Evolutionary conservation across 2,888 invertebrate species (phyloP), one percentile per base, ranked within the genome.

Genomic region (Temnothorax ravouxi): DNA sequence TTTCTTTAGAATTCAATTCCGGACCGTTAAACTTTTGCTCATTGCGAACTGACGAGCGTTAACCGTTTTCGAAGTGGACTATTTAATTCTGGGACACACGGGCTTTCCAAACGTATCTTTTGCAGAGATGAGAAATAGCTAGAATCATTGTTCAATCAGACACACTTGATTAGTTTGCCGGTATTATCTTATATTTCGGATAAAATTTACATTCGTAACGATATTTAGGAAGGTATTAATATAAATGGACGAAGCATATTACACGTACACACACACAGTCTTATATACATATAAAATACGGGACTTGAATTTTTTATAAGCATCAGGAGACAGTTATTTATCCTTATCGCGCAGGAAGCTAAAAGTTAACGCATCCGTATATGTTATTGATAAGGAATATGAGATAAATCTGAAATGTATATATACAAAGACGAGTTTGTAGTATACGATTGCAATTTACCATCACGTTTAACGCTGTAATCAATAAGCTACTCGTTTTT

Each of bases 11-110:
- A 91, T 92, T 90, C 91, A 90, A 92, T 92, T 89, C 88, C 86
- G 79, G 85, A 82, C 89, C 88, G 91, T 91, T 91, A 92, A 90
- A 90, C 90, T 90, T 91, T 89, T 81, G 88, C 29, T 88, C 88
- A 88, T 90, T 89, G 89, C 88, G 80, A 85, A 86, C 88, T 89
- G 91, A 90, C 85, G 83, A 88, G 87, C 88, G 88, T 86, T 89
- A 88, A 87, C 83, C 80, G 86, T 88, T 81, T 75, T 56, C 66
- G 59, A 82, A 84, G 74, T 77, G 76, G 66, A 84, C 82, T 56
- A 72, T 62, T 67, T 76, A 75, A 75, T 75, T 75, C 25, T 25
- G 21, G 9, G 25, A 69, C 41, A 18, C 15, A 44, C 44, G 21
- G 25, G 41, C 54, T 69, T 25, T 25, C 8, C 29, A 54, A 66